phyloP scores from a whole-genome alignment of 2,113 vertebrate genomes.

The Circaetus gallicus region DNA sequence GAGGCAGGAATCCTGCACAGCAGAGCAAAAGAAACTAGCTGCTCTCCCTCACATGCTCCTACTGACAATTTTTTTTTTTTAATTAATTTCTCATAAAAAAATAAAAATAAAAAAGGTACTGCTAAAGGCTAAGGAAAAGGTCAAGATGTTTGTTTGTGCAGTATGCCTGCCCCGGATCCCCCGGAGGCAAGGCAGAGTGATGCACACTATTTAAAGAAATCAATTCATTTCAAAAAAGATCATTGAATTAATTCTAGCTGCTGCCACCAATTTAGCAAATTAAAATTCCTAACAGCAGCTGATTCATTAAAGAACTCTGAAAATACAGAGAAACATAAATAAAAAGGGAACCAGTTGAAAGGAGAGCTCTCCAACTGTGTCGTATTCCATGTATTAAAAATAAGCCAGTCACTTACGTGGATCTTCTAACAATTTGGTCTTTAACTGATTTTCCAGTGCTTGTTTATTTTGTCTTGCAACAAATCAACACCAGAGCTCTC shows the following conservation, averaged over 20 bases:
- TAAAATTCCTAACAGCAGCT: constrained; percentile 56
- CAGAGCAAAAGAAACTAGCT: neutral
- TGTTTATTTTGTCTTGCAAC: neutral
- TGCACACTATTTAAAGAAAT: constrained; percentile 67
- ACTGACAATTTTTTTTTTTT: neutral
- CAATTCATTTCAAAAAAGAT: constrained; percentile 67
- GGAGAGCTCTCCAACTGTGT: neutral
- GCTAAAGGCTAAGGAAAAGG: constrained; percentile 68
- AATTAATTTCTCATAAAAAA: constrained; percentile 24
- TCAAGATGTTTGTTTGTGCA: constrained; percentile 71
- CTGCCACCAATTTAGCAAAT: constrained; percentile 62
- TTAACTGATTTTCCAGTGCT: neutral
- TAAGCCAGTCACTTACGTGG: neutral
- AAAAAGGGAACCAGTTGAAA: constrained; percentile 26
- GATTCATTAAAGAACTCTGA: constrained; percentile 55
- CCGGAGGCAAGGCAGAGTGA: constrained; percentile 35
- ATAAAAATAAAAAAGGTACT: constrained; percentile 1
- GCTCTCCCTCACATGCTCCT: neutral
- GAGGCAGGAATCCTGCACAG: neutral
- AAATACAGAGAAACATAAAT: constrained; percentile 57
- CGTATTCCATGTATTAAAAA: neutral
- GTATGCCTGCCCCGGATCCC: constrained; percentile 34
- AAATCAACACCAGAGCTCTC: neutral
- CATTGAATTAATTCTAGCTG: constrained; percentile 63
- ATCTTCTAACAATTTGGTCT: neutral